Base-by-base conservation (phyloP, 2,113 vertebrate genomes). In the Prinia subflava region DNA sequence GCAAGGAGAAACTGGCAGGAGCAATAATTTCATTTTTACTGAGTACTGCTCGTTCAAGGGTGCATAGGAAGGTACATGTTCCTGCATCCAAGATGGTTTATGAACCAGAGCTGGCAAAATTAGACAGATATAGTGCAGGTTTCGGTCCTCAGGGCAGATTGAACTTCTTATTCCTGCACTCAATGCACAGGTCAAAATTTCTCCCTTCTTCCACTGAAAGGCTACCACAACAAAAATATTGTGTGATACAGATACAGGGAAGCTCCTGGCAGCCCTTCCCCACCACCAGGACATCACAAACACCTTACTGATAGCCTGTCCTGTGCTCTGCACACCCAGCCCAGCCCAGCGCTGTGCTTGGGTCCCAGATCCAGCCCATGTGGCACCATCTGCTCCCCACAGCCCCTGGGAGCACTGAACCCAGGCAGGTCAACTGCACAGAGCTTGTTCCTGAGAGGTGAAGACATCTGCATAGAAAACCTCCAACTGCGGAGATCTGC, bases 21-120 rank as follows among this genome's bases (percentile, higher is more conserved):
- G 87, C 63, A 91, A 50, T 89, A 90, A 94, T 89, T 96, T 80
- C 35, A 5, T 67, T 85, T 95, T 65, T 79, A 44, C 78, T 19
- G 87, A 92, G 85, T 25, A 17, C 30, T 47, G 82, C 49, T 83
- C 4, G 2, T 67, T 77, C 56, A 44, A 83, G 74, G 42, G 52
- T 10, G 68, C 15, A 10, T 15, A 22, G 71, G 69, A 60, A 56
- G 77, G 69, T 56, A 16, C 3, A 2, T 39, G 64, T 14, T 57
- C 77, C n/a, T 33, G 47, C 52, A 83, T 44, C 56, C 60, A 35
- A 41, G 83, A 57, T 64, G 56, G 6, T 85, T 74, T 50, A 27
- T 31, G 69, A 49, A 52, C 62, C 46, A 41, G 13, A 77, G 47
- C 33, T 83, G 63, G 52, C 19, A 83, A 74, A 88, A 83, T 67